A percentile compares a stretch with the other conserved stretches of the same genome.
phyloP scores from a whole-genome alignment of 2,113 vertebrate species.

The Peromyscus californicus region DNA sequence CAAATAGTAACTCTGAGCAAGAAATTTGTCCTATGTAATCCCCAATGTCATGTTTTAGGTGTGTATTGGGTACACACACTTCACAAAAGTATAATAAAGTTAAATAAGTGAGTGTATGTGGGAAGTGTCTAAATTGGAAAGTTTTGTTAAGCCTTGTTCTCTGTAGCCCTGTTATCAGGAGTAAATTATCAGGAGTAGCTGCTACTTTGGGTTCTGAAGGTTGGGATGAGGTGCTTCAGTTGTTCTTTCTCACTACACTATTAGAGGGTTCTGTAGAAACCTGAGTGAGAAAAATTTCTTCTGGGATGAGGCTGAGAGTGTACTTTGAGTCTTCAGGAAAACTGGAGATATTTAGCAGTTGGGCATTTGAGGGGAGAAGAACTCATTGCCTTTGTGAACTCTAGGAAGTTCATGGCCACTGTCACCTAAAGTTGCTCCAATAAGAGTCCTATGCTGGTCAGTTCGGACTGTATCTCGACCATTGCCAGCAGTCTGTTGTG shows the following conservation, averaged over 20 bases:
- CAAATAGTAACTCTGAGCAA: background rate
- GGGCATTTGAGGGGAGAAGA: background rate
- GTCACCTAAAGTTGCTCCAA: background rate
- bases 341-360: background rate
- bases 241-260: background rate
- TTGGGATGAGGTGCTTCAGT: background rate
- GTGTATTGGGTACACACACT: background rate
- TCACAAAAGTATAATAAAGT: background rate
- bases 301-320: background rate
- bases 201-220: background rate
- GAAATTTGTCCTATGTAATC: background rate
- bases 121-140: background rate
- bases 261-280: background rate
- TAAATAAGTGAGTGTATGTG: background rate
- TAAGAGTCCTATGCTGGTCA: too few relatives aligned
- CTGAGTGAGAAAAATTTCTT: background rate
- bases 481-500: too few relatives aligned
- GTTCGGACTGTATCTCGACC: too few relatives aligned
- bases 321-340: background rate
- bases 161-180: background rate
- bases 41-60: background rate
- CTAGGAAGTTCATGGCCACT: background rate
- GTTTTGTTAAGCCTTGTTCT: background rate
- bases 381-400: background rate
- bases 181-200: background rate